Evolutionary conservation across 2,888 invertebrate species (phyloP).

Genomic region (Pseudococcus jackbeardsleyi): DNA sequence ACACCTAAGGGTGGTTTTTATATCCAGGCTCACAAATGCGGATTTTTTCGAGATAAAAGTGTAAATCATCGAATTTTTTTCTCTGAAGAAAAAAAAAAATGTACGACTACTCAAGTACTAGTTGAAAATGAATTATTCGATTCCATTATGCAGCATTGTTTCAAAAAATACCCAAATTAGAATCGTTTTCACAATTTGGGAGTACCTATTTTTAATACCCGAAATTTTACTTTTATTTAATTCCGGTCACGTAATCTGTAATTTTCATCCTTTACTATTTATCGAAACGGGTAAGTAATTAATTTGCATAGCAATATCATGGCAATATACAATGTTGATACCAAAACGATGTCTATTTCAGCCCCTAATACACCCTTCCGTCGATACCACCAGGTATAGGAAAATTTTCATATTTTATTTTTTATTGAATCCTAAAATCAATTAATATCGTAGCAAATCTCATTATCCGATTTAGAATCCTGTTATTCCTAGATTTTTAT

Average conservation of each 20-base stretch:
- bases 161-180: background rate
- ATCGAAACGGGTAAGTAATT: background rate
- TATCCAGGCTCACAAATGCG: no score
- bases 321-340: background rate
- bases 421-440: background rate
- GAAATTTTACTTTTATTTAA: background rate
- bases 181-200: background rate
- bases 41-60: no score
- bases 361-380: no score
- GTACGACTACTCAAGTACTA: no score
- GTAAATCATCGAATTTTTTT: no score
- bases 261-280: background rate
- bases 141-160: background rate
- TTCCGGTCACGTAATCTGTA: background rate
- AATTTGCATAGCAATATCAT: background rate
- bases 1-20: no score
- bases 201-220: background rate
- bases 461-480: background rate
- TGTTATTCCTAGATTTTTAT: background rate
- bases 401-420: background rate
- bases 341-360: background rate
- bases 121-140: background rate
- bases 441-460: background rate
- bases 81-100: no score
- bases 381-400: background rate